Evolutionary conservation across 2,797 vertebrate genomes (phyloP), one percentile per base, ranked within the genome.

Genomic region (Lagorchestes hirsutus): DNA sequence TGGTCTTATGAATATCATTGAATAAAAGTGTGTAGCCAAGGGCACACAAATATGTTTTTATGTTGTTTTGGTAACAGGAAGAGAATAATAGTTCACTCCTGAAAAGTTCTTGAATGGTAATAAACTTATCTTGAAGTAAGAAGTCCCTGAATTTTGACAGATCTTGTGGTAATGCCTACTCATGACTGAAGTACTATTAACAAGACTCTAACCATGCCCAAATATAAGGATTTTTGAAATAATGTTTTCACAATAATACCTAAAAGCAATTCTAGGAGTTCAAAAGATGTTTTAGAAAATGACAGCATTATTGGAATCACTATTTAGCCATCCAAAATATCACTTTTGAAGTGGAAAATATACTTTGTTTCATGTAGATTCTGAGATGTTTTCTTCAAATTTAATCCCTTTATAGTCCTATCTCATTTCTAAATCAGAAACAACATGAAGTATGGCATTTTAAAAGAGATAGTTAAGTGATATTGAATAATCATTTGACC

Each of bases 401-500:
- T 29, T n/a, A 13, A 59, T 82, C 46, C 22, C 58, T 10, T 90
- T 94, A 55, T 31, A 93, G 34, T 29, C 28, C 55, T 92, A 55
- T 4, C 54, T 94, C 82, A 59, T 5, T n/a, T 90, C 10, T 50
- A 93, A 54, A 91, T 91, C 24, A 90, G 93, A 95, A 59, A 92
- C 55, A 59, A 27, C 46, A 59, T 90, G 34, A 90, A 90, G 54
- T 92, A 12, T 50, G 0, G 9, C 40, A 50, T 87, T 22, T 50
- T 94, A 93, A 74, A 95, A 90, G 59, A 67, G 0, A 62, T 50
- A 91, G 74, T 87, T 93, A 94, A 94, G 46, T 0, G 46, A 93
- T 90, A 10, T 13, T 54, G 58, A 94, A 91, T 87, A 93, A 90
- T 95, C 91, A 10, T 62, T 22, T n/a, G 82, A 16, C 52, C 57